A percentile compares a stretch with the other conserved stretches of the same genome.
These are phyloP conservation scores for Parelbella ahira DNA, from an alignment of 2,888 invertebrate species.

Conservation along the genomic window DNA sequence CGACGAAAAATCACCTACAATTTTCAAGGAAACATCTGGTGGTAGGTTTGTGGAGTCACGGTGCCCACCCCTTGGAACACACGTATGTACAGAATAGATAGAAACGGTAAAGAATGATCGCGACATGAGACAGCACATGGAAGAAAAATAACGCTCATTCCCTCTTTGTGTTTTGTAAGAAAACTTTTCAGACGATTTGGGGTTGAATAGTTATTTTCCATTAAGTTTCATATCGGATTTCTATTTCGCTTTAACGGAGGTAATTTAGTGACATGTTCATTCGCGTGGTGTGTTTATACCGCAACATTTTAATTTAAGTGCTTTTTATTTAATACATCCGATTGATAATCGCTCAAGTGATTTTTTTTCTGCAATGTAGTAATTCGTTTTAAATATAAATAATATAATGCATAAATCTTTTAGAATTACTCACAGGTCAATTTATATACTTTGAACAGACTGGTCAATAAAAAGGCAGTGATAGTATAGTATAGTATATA, in stretches of 20 bases:
- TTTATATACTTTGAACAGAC: too few relatives aligned
- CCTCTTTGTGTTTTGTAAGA: slow-evolving; percentile 37
- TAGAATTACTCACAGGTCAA: too few relatives aligned
- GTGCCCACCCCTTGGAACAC: slow-evolving; percentile 30
- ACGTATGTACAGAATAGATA: slow-evolving; percentile 44
- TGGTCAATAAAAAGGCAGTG: too few relatives aligned
- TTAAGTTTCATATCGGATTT: background rate
- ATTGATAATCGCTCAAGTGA: too few relatives aligned
- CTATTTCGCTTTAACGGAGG: background rate
- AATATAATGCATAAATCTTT: too few relatives aligned
- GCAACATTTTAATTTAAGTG: too few relatives aligned
- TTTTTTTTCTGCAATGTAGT: too few relatives aligned
- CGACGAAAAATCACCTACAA: slow-evolving; percentile 13
- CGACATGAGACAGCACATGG: slow-evolving; percentile 68
- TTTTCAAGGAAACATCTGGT: slow-evolving; percentile 33
- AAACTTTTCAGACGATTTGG: slow-evolving; percentile 53
- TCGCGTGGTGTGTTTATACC: background rate
- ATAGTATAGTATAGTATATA: too few relatives aligned
- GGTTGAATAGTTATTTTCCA: slow-evolving; percentile 41
- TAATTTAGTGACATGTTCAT: slow-evolving; percentile 5
- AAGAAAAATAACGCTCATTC: slow-evolving; percentile 55
- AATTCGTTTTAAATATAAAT: too few relatives aligned
- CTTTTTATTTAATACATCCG: too few relatives aligned
- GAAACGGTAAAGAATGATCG: slow-evolving; percentile 74
- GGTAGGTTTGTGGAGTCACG: slow-evolving; percentile 35